Percentiles rank a stretch among this genome's conserved stretches.
phyloP scores from a whole-genome alignment of 2,888 invertebrate genomes.

The Hyles lineata region DNA sequence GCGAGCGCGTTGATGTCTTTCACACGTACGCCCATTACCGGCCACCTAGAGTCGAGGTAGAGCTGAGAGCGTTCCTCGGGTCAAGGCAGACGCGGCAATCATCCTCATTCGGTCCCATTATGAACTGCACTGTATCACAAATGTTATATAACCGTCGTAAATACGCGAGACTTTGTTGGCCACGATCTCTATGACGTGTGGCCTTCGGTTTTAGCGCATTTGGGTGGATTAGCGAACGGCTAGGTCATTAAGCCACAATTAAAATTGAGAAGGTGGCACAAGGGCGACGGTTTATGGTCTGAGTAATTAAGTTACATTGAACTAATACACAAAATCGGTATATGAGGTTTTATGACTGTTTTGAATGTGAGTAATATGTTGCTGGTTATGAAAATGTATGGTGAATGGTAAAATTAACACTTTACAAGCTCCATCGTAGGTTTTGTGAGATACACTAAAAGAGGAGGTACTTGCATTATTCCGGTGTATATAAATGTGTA shows the following conservation, averaged over 20 bases:
- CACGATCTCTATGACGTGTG: neutral
- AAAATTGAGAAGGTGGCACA: conserved; percentile 5
- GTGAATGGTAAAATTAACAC: no score
- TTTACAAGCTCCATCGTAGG: no score
- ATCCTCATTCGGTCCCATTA: conserved; percentile 31
- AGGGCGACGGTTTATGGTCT: conserved; percentile 4
- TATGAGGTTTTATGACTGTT: conserved; percentile 6
- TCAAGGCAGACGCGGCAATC: conserved; percentile 32
- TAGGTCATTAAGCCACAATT: conserved; percentile 12
- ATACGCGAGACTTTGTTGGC: conserved; percentile 13
- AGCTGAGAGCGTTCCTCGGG: conserved; percentile 24
- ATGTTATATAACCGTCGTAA: conserved; percentile 31
- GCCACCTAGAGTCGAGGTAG: conserved; percentile 1
- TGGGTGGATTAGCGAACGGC: conserved; percentile 11
- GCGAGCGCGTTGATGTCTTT: conserved; percentile 32
- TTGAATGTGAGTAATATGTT: neutral
- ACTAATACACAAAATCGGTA: conserved; percentile 6
- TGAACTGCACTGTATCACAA: conserved; percentile 29
- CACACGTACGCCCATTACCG: conserved; percentile 23
- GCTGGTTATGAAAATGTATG: no score
- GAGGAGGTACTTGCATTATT: no score
- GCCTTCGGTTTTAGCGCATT: conserved; percentile 11
- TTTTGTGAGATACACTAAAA: no score
- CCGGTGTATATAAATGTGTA: no score
- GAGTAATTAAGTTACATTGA: neutral